Evolutionary conservation across 2,113 vertebrate species (phyloP), one percentile per base, ranked within the genome.

Genomic region (Oenanthe melanoleuca): DNA sequence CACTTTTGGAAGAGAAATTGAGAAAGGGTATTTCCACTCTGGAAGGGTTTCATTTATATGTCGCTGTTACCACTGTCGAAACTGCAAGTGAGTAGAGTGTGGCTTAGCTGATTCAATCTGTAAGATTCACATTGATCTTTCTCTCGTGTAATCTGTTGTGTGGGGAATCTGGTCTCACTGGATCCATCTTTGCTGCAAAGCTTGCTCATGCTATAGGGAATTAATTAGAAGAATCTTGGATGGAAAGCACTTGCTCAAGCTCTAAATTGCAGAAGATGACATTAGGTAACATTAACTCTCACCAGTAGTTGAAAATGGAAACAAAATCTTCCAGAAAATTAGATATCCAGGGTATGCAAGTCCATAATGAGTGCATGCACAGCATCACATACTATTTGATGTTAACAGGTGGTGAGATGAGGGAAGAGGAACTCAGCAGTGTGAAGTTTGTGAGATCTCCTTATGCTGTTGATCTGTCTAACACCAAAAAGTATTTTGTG

Each of bases 401-500:
- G n/a, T 80, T 70, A 34, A 95, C 87, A 97, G 98, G 97, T 90
- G 97, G 97, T 60, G 97, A 98, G 74, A 88, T 98, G 31, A 97
- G 97, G 44, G 97, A 98, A 89, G 96, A 97, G 13, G 97, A 98
- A 28, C 97, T 96, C 87, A 96, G 21, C 75, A 93, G 83, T 11
- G 96, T 98, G 73, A 98, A 98, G 95, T 97, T 98, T 72, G 97
- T 98, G 70, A 96, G 70, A 57, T 97, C 97, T 73, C 97, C 98
- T 66, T 98, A 97, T 75, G 28, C 34, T 65, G 87, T 98, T 33
- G 97, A 98, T 90, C 74, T 98, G 67, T 97, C 98, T 44, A 97
- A 96, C 64, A 98, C 98, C 40, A 98, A 98, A 38, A 89, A 93
- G 34, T 97, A 95, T 69, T 98, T 98, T 88, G 86, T 96, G 69